phyloP scores from a whole-genome alignment of 23 tunicate genomes.

The Halocynthia roretzi region DNA sequence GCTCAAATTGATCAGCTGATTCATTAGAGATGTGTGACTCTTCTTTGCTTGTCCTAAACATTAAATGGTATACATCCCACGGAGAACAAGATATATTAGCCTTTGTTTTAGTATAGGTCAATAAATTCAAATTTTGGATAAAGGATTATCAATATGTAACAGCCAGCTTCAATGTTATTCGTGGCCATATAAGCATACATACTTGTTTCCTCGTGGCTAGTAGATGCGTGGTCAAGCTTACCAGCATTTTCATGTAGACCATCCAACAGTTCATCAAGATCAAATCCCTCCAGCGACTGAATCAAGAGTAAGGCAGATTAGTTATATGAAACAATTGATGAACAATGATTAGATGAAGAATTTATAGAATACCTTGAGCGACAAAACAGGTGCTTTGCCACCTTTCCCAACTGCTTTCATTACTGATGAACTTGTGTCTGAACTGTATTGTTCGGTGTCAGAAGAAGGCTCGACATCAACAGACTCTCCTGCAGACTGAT shows the following conservation, averaged over 20 bases:
- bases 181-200: neutral
- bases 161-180: neutral
- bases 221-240: neutral
- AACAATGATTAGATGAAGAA: neutral
- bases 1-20: conserved; percentile 35
- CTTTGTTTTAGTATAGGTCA: neutral
- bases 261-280: conserved; percentile 1
- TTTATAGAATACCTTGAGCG: neutral
- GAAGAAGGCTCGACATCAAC: too few relatives aligned
- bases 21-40: conserved; percentile 22
- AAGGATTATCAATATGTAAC: neutral
- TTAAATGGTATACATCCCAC: too few relatives aligned
- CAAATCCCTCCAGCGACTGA: conserved; percentile 2
- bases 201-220: neutral
- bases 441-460: too few relatives aligned
- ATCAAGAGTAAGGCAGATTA: neutral
- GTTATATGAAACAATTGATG: neutral
- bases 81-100: neutral
- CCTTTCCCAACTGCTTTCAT: neutral
- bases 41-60: neutral
- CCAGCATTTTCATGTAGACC: neutral
- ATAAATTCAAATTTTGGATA: neutral
- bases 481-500: too few relatives aligned
- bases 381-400: conserved; percentile 8
- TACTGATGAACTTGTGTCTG: too few relatives aligned